Conservation (phyloP, 2,113 vertebrate species). For the Hippocampus comes region DNA sequence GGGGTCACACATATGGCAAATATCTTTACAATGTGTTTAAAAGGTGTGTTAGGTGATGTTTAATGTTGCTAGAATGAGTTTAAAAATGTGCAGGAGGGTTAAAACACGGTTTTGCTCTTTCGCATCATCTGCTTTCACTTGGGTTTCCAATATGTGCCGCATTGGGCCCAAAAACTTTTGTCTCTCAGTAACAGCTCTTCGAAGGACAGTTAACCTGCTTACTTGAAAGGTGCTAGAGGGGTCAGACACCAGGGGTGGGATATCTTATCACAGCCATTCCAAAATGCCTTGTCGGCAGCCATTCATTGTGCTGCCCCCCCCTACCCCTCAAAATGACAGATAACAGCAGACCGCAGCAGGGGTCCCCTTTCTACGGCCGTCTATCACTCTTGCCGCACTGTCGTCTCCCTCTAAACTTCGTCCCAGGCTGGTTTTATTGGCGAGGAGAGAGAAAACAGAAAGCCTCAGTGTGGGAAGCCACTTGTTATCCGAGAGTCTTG, state of each 20-base stretch:
- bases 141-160: constrained; percentile 43
- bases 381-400: constrained; percentile 55
- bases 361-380: constrained; percentile 70
- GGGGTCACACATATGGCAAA: neutral
- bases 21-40: too few species aligned
- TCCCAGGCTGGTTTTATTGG: constrained; percentile 71
- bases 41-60: too few species aligned
- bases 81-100: constrained; percentile 3
- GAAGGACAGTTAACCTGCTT: constrained; percentile 61
- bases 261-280: constrained; percentile 74
- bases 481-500: constrained; percentile 84
- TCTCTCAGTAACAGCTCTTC: constrained; percentile 73
- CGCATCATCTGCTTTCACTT: constrained; percentile 63
- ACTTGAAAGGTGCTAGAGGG: constrained; percentile 54
- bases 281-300: constrained; percentile 76
- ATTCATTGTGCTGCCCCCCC: constrained; percentile 69
- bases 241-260: constrained; percentile 58
- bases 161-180: constrained; percentile 60
- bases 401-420: constrained; percentile 31
- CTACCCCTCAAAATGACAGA: constrained; percentile 60
- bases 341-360: constrained; percentile 70
- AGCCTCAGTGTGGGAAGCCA: constrained; percentile 79
- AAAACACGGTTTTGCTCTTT: constrained; percentile 34
- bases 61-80: too few species aligned
- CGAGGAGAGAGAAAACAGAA: constrained; percentile 78